Evolutionary conservation across 2,888 invertebrate species (phyloP), one percentile per base, ranked within the genome.

Genomic region (Rhodophaea formosa): DNA sequence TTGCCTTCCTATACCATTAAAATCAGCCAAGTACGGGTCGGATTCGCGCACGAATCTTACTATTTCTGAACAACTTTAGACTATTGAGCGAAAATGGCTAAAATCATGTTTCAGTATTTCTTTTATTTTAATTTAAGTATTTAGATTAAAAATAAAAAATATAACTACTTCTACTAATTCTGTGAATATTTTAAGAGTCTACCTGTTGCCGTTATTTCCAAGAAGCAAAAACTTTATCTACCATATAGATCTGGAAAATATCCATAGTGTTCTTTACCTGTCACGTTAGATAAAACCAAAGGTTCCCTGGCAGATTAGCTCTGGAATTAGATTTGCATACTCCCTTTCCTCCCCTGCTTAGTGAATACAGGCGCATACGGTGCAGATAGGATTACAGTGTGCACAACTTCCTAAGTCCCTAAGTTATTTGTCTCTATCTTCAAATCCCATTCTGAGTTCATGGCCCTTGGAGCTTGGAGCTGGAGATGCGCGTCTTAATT

Each of bases 321-420:
- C 7, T 15, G 35, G 35, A 51, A 51, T 51, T 35, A 51, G 51
- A 51, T 51, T 51, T 51, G 51, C 51, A 51, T 51, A 51, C 17
- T 23, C n/a, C 8, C n/a, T n/a, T n/a, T n/a, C n/a, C n/a, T n/a
- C 29, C 15, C 14, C 32, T 10, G 12, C 35, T 51, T 35, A 51
- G 51, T 51, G 51, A 51, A 39, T 51, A 51, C 35, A 51, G 39
- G n/a, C 51, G 35, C 35, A 51, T 51, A 17, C 35, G 35, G 8
- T 10, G 0, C 17, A 51, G 35, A 51, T 35, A 16, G 51, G 35
- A 51, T 51, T 51, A 51, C 17, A 23, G 23, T 35, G 35, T 8
- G 39, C 39, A 39, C n/a, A 39, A 2, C 12, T 39, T 39, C n/a
- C 16, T 10, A 12, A 46, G 15, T 45, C 23, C 23, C 23, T 55